Percentiles rank a stretch among this genome's conserved stretches.
These are phyloP conservation scores for Macrotis lagotis DNA, from an alignment of 2,113 vertebrate species.

Conservation along the genomic window DNA sequence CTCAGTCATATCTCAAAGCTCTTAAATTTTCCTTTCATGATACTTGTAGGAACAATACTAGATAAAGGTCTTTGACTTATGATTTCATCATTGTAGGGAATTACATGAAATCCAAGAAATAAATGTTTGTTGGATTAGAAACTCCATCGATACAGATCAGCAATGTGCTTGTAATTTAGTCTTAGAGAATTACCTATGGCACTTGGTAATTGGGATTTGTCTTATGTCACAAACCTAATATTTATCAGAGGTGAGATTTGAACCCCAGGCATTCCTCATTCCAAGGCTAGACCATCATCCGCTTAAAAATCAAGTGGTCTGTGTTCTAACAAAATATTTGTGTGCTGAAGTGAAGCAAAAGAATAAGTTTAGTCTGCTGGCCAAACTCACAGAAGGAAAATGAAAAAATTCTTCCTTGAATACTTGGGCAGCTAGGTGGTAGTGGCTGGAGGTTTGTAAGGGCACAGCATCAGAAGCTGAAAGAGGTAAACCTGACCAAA, in stretches of 20 bases:
- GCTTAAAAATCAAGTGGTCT: background rate
- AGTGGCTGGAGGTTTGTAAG: too few relatives aligned
- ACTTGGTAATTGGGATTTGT: background rate
- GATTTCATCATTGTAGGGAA: background rate
- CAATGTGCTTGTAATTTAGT: background rate
- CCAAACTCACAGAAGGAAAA: background rate
- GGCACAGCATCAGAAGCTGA: too few relatives aligned
- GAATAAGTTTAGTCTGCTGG: too few relatives aligned
- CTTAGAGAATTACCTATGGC: background rate
- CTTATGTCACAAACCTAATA: background rate
- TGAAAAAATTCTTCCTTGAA: background rate
- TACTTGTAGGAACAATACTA: background rate
- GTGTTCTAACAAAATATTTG: background rate
- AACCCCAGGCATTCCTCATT: background rate
- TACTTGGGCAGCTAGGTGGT: background rate
- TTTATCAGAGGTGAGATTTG: background rate
- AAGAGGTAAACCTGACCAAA: too few relatives aligned
- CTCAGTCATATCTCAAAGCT: background rate
- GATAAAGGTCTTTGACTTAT: background rate
- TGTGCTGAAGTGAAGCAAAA: background rate
- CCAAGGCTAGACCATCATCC: background rate
- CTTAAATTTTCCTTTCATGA: background rate
- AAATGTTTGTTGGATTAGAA: background rate
- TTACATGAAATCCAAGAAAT: background rate
- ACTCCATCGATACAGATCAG: background rate